A percentile compares a stretch with the other conserved stretches of the same genome.
Evolutionary conservation across 2,888 invertebrate genomes (phyloP).

Genomic region (Xylocampa areola): DNA sequence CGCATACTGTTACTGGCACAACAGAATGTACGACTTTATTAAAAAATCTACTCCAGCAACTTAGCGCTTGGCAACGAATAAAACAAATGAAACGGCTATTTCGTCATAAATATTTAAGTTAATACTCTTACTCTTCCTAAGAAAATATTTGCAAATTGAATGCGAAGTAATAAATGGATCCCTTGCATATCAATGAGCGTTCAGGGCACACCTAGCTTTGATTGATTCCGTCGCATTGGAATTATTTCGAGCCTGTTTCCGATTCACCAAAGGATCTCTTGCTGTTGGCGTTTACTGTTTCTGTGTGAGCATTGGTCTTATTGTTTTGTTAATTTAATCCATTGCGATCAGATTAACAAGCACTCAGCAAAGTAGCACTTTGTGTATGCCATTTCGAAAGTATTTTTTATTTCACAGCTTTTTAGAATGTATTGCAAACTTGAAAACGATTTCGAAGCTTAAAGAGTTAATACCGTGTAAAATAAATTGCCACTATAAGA

Average conservation of each 20-base stretch:
- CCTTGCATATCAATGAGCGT: slow-evolving; percentile 84
- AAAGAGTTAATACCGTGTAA: slow-evolving; percentile 5
- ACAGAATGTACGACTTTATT: slow-evolving; percentile 59
- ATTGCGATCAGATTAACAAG: slow-evolving; percentile 50
- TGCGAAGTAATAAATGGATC: slow-evolving; percentile 81
- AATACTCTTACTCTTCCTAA: slow-evolving; percentile 60
- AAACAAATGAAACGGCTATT: slow-evolving; percentile 40
- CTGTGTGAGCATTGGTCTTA: slow-evolving; percentile 70
- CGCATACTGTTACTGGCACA: slow-evolving; percentile 31
- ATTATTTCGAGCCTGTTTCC: slow-evolving; percentile 76
- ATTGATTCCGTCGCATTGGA: slow-evolving; percentile 81
- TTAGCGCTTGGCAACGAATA: slow-evolving; percentile 19
- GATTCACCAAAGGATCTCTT: slow-evolving; percentile 73
- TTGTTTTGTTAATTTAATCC: slow-evolving; percentile 70
- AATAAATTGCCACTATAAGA: slow-evolving; percentile 32
- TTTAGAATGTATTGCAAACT: slow-evolving; percentile 12
- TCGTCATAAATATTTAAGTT: slow-evolving; percentile 47
- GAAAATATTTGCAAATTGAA: slow-evolving; percentile 78
- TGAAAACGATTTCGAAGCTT: slow-evolving; percentile 3
- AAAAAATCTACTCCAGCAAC: slow-evolving; percentile 55
- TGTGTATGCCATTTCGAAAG: too few relatives aligned
- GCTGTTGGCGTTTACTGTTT: slow-evolving; percentile 67
- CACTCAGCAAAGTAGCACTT: neutral
- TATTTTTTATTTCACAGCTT: slow-evolving; percentile 17
- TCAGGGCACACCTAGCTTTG: slow-evolving; percentile 72